phyloP scores from a whole-genome alignment of 2,797 vertebrate genomes.

The Girardinus metallicus region DNA sequence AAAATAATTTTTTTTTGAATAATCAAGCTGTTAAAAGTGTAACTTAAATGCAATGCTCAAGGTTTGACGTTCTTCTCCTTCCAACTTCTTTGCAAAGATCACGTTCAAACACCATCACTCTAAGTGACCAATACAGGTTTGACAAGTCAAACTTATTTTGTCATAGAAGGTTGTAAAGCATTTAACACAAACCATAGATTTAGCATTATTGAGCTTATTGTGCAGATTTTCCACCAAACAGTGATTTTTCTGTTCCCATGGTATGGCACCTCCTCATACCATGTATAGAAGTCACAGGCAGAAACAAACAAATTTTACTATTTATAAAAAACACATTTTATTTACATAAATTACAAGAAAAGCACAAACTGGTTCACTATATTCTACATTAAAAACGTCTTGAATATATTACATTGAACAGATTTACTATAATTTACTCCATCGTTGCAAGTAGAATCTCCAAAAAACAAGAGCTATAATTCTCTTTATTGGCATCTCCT shows the following conservation, averaged over 20 bases:
- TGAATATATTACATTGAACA: slow-evolving; percentile 83
- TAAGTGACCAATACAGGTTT: not conserved
- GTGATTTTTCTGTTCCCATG: not conserved
- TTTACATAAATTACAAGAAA: slow-evolving; percentile 92
- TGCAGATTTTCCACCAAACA: not conserved
- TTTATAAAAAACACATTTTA: slow-evolving; percentile 85
- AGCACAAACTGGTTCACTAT: slow-evolving; percentile 86
- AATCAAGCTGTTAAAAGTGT: not conserved
- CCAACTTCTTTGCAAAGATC: not conserved
- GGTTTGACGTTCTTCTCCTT: not conserved
- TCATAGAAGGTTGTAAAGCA: not conserved
- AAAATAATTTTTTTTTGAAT: slow-evolving; percentile 17
- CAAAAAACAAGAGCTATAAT: slow-evolving; percentile 77
- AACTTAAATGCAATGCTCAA: not conserved
- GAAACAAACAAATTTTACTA: slow-evolving; percentile 42
- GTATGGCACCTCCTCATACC: not conserved
- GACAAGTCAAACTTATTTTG: not conserved
- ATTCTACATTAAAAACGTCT: slow-evolving; percentile 85
- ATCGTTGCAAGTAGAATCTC: slow-evolving; percentile 78
- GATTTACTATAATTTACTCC: slow-evolving; percentile 79
- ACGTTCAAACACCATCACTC: not conserved
- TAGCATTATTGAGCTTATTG: not conserved
- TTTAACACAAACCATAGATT: not conserved
- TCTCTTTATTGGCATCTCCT: slow-evolving; percentile 72
- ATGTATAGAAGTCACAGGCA: slow-evolving; percentile 35